Conservation (phyloP, 2,888 invertebrate genomes). For the Cephus sareptanus region DNA sequence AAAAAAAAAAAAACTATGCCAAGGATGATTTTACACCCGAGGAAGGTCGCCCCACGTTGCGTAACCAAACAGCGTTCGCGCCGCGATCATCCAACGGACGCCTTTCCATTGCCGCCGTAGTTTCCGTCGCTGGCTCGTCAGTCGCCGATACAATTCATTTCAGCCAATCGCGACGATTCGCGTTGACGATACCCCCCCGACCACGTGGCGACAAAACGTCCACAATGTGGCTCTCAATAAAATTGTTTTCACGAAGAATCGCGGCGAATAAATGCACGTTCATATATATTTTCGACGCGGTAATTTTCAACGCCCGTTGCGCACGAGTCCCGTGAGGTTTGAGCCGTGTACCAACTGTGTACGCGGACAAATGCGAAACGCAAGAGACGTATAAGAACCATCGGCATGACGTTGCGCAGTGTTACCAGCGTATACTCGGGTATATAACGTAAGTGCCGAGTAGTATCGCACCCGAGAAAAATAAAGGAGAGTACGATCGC, state of each 20-base stretch:
- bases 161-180: neutral
- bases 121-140: neutral
- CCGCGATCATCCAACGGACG: neutral
- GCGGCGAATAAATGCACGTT: neutral
- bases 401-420: neutral
- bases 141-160: neutral
- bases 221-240: neutral
- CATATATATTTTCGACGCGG: neutral
- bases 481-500: constrained; percentile 13
- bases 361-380: neutral
- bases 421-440: neutral
- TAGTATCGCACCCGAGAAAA: constrained; percentile 11
- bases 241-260: neutral
- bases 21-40: neutral
- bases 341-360: too few relatives aligned
- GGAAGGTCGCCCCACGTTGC: neutral
- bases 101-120: neutral
- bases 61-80: neutral
- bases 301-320: neutral
- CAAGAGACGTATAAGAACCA: neutral
- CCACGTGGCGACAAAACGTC: neutral
- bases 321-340: neutral
- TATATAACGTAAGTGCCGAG: neutral
- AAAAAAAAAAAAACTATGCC: neutral
- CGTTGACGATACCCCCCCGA: neutral